Evolutionary conservation across 2,797 vertebrate genomes (phyloP).

Genomic region (Halcyon leucocephala): DNA sequence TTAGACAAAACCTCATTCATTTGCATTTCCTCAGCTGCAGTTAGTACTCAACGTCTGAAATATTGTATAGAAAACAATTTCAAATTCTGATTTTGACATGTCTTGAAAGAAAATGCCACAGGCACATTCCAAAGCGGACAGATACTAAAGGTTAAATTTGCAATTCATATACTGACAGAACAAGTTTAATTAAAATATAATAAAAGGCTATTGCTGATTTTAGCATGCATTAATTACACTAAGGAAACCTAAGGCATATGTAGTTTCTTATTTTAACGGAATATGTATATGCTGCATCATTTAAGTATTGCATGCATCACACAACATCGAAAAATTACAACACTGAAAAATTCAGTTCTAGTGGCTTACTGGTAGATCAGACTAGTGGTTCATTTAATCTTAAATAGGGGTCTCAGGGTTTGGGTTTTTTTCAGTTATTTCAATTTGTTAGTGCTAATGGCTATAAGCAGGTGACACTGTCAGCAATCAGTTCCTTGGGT

Average conservation of each 20-base stretch:
- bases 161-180: conserved; percentile 53
- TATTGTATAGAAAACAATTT: neutral
- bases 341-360: neutral
- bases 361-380: neutral
- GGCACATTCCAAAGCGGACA: conserved; percentile 53
- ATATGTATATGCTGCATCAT: neutral
- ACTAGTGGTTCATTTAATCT: neutral
- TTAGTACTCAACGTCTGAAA: neutral
- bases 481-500: neutral
- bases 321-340: neutral
- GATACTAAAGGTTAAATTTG: conserved; percentile 50
- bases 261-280: neutral
- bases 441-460: neutral
- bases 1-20: neutral
- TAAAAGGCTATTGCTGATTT: conserved; percentile 67
- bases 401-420: neutral
- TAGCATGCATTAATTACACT: conserved; percentile 46
- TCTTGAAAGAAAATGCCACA: conserved; percentile 1
- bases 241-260: conserved; percentile 44
- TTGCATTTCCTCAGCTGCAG: neutral
- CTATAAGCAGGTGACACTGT: neutral
- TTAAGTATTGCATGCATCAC: neutral
- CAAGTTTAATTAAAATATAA: conserved; percentile 69
- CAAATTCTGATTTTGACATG: conserved; percentile 19
- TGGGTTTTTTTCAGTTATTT: neutral